These are phyloP conservation scores for Gopherus evgoodei DNA, from an alignment of 2,113 vertebrate species.

Conservation along the genomic window DNA sequence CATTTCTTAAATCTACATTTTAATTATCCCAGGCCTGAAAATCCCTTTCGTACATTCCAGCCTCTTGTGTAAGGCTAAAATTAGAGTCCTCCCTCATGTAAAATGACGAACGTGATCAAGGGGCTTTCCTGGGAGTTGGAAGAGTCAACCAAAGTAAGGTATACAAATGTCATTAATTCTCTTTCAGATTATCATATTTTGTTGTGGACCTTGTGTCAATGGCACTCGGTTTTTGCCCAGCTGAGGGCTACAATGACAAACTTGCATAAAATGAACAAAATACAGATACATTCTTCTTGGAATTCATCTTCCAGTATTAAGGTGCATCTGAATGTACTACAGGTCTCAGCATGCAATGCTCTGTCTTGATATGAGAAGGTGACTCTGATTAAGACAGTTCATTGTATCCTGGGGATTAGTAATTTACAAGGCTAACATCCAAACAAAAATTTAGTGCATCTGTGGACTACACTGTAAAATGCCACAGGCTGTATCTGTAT, in stretches of 20 bases:
- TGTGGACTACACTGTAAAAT: neutral
- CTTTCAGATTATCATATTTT: neutral
- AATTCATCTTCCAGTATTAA: neutral
- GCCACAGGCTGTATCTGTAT: neutral
- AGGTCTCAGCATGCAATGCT: neutral
- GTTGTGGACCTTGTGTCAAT: neutral
- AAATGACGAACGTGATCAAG: neutral
- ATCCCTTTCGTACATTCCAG: neutral
- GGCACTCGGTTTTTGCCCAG: neutral
- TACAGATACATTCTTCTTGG: neutral
- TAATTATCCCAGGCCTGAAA: neutral
- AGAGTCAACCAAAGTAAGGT: neutral
- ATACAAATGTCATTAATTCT: neutral
- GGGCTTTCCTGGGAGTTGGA: neutral
- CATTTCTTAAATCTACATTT: neutral
- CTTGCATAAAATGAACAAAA: neutral
- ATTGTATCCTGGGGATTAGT: neutral
- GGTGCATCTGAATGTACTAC: neutral
- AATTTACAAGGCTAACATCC: neutral
- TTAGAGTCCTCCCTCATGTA: neutral
- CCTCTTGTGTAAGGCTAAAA: neutral
- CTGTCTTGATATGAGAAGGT: neutral
- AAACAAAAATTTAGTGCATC: neutral
- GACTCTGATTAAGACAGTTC: neutral
- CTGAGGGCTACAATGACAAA: neutral